These are phyloP conservation scores for Microctonus aethiopoides DNA, from an alignment of 2,888 invertebrate species.

Conservation along the genomic window DNA sequence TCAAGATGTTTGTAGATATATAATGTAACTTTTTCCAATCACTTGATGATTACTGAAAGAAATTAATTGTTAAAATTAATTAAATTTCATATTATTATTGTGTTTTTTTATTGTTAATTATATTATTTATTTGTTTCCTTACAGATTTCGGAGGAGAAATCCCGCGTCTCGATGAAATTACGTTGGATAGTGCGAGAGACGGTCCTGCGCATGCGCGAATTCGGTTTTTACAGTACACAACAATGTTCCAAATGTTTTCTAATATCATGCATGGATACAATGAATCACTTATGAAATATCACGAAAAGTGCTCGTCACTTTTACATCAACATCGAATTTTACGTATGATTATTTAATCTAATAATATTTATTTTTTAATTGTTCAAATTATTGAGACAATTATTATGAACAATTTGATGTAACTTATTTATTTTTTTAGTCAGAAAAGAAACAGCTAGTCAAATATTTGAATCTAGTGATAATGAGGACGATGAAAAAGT, in stretches of 20 bases:
- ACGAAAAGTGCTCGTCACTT: constrained; percentile 69
- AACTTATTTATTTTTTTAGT: too few species aligned
- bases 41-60: not conserved
- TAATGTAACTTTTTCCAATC: not conserved
- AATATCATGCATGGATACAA: constrained; percentile 70
- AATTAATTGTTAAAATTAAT: not conserved
- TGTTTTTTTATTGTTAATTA: not conserved
- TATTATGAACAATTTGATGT: too few species aligned
- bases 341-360: constrained; percentile 62
- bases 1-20: too few species aligned
- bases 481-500: constrained; percentile 64
- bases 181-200: constrained; percentile 47
- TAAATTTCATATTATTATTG: not conserved
- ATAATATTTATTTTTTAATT: too few species aligned
- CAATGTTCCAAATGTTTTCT: constrained; percentile 68
- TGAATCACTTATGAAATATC: constrained; percentile 69
- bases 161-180: constrained; percentile 49
- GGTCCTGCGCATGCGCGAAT: constrained; percentile 66
- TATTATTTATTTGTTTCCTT: constrained; percentile 18
- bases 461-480: constrained; percentile 44
- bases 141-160: constrained; percentile 58
- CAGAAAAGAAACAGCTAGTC: constrained; percentile 53
- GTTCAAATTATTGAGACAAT: too few species aligned
- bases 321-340: constrained; percentile 72
- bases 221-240: constrained; percentile 68